Evolutionary conservation across 1,140 invertebrate species (phyloP).

Genomic region (Acromyrmex charruanus): DNA sequence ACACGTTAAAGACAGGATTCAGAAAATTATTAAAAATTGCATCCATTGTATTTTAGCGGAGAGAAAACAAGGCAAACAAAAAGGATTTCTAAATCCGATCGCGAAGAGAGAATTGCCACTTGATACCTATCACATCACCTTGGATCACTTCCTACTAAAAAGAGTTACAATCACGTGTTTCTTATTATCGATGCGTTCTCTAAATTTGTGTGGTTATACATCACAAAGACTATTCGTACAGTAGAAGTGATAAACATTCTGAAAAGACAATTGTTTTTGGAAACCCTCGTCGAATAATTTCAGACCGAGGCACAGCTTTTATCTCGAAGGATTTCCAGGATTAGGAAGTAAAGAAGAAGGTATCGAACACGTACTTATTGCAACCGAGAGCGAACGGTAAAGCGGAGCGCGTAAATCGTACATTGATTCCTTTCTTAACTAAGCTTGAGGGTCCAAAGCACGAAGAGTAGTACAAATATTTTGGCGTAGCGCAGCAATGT

Average conservation of each 20-base stretch:
- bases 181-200: neutral
- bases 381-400: neutral
- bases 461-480: neutral
- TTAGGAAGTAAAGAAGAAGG: neutral
- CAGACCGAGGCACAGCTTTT: neutral
- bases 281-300: neutral
- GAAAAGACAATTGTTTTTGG: neutral
- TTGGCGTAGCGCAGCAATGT: neutral
- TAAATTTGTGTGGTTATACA: neutral
- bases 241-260: neutral
- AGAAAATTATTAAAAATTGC: too few relatives aligned
- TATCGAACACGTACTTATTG: neutral
- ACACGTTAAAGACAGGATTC: too few relatives aligned
- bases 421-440: neutral
- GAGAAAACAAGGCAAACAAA: neutral
- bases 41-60: neutral
- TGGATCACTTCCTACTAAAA: neutral
- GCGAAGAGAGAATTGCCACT: neutral
- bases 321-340: neutral
- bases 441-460: neutral
- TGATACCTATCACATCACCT: neutral
- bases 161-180: neutral
- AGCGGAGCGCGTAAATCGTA: neutral
- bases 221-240: neutral
- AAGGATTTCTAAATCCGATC: neutral